phyloP scores from a whole-genome alignment of 2,888 invertebrate species.

The Dromius quadrimaculatus region DNA sequence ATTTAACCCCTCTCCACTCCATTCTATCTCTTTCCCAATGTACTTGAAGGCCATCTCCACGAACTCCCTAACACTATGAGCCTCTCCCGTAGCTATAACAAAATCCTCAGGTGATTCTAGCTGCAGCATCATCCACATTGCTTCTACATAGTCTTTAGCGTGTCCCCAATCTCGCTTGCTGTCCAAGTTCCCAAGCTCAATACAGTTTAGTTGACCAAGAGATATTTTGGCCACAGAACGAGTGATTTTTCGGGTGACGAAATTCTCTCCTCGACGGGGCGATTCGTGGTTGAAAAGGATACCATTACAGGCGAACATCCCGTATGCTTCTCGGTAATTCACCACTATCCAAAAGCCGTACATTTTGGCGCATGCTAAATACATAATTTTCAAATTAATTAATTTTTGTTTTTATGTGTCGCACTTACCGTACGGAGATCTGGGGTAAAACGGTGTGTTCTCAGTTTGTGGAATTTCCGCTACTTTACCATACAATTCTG shows the following conservation, averaged over 20 bases:
- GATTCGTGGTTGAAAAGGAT: constrained; percentile 97
- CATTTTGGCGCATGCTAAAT: constrained; percentile 90
- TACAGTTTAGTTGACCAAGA: constrained; percentile 83
- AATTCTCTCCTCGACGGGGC: constrained; percentile 95
- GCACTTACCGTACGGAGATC: constrained; percentile 92
- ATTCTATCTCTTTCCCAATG: constrained; percentile 83
- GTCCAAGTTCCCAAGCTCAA: constrained; percentile 95
- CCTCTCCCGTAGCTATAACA: constrained; percentile 96
- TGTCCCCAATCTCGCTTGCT: constrained; percentile 99
- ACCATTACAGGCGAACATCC: constrained; percentile 96
- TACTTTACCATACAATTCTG: constrained; percentile 94
- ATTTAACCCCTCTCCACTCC: constrained; percentile 87
- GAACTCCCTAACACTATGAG: constrained; percentile 96
- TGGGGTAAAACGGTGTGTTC: constrained; percentile 94
- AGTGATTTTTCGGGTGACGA: constrained; percentile 98
- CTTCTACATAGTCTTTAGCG: constrained; percentile 96
- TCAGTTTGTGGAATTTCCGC: constrained; percentile 93
- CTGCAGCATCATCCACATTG: constrained; percentile 99
- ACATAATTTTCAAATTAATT: constrained; percentile 5
- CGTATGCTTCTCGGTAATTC: constrained; percentile 95
- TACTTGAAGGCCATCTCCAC: constrained; percentile 91
- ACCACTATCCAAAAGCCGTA: constrained; percentile 97
- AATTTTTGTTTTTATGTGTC: constrained; percentile 1
- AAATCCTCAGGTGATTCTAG: constrained; percentile 92
- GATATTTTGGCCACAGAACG: constrained; percentile 97